A percentile compares a stretch with the other conserved stretches of the same genome.
These are phyloP conservation scores for Hyperoodon ampullatus DNA, from an alignment of 2,113 vertebrate species.

Conservation along the genomic window DNA sequence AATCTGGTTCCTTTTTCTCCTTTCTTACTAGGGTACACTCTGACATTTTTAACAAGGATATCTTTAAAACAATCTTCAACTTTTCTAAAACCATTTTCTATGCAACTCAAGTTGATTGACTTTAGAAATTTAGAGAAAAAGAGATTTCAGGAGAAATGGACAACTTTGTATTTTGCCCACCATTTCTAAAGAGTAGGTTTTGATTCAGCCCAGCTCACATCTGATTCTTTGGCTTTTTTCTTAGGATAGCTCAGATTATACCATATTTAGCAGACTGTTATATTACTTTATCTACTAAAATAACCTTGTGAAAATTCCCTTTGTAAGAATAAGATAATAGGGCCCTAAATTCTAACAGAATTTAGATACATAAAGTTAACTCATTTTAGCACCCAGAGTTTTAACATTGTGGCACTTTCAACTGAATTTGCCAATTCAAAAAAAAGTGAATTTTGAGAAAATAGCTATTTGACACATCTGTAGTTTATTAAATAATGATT, in stretches of 20 bases:
- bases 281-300: background rate
- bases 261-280: background rate
- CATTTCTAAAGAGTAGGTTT: background rate
- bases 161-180: background rate
- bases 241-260: background rate
- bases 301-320: background rate
- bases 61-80: background rate
- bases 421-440: background rate
- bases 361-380: background rate
- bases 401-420: background rate
- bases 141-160: background rate
- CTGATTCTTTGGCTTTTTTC: background rate
- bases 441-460: constrained; percentile 33
- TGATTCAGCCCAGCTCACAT: background rate
- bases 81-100: constrained; percentile 15
- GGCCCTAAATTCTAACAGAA: background rate
- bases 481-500: constrained; percentile 43
- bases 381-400: background rate
- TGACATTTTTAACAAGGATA: background rate
- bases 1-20: background rate
- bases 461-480: constrained; percentile 48
- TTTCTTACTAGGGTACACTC: background rate
- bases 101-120: background rate
- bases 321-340: background rate
- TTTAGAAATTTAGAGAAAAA: background rate